Evolutionary conservation across 2,888 invertebrate genomes (phyloP).

Genomic region (Tenthredo notha): DNA sequence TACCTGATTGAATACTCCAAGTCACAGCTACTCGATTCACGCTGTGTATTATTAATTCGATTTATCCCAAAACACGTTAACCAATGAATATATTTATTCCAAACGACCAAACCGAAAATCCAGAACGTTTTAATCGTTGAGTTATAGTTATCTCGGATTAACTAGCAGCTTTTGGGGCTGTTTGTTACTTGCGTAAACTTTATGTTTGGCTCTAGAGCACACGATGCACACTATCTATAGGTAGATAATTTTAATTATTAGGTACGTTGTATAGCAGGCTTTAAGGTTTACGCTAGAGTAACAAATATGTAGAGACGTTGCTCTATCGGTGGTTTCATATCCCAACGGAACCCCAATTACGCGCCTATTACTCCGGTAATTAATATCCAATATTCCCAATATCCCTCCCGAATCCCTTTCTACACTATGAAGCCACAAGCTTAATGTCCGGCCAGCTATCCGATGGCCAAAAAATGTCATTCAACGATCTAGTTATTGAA

Average conservation of each 20-base stretch:
- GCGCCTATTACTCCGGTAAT: slow-evolving; percentile 70
- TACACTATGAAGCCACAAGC: not conserved
- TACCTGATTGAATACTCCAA: not conserved
- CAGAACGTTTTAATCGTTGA: not conserved
- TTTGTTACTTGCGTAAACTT: not conserved
- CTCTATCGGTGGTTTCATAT: slow-evolving; percentile 39
- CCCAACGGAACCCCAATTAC: slow-evolving; percentile 65
- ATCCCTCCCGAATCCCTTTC: slow-evolving; percentile 46
- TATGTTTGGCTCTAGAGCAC: not conserved
- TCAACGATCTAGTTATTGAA: not conserved
- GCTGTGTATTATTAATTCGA: not conserved
- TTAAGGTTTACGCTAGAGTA: slow-evolving; percentile 14
- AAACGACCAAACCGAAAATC: not conserved
- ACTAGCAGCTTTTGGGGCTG: not conserved
- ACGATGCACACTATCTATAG: not conserved
- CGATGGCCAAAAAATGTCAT: not conserved
- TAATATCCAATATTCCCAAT: slow-evolving; percentile 69
- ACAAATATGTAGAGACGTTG: slow-evolving; percentile 34
- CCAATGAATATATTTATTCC: not conserved
- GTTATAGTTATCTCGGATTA: not conserved
- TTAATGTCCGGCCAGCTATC: not conserved
- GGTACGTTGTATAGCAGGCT: not conserved
- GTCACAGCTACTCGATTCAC: not conserved
- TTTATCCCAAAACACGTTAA: not conserved
- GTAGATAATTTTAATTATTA: slow-evolving; percentile 11